Percentiles rank a stretch among this genome's conserved stretches.
Evolutionary conservation across 2,888 invertebrate species (phyloP).

Genomic region (Scrobipalpa costella): DNA sequence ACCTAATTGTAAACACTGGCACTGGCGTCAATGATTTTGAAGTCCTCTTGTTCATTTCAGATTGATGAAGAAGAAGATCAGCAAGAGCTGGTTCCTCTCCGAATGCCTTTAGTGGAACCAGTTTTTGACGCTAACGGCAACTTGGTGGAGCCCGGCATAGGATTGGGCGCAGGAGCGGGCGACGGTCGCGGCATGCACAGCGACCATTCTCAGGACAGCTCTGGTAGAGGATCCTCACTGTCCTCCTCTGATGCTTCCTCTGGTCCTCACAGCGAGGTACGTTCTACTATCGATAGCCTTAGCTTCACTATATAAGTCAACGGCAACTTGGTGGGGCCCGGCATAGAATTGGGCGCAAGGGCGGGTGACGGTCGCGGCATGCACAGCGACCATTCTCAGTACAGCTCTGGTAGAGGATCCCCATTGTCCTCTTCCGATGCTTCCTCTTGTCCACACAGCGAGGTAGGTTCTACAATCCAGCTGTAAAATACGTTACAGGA

Average conservation of each 20-base stretch:
- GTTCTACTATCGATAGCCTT: neutral
- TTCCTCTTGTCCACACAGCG: conserved; percentile 61
- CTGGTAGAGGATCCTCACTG: conserved; percentile 65
- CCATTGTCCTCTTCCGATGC: conserved; percentile 64
- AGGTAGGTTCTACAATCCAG: conserved; percentile 40
- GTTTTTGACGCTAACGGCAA: conserved; percentile 60
- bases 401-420: conserved; percentile 69
- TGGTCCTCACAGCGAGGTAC: conserved; percentile 57
- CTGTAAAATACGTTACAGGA: conserved; percentile 30
- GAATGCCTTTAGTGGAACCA: conserved; percentile 45
- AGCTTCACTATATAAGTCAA: conserved; percentile 33
- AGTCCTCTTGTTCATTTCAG: conserved; percentile 25
- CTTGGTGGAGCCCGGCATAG: conserved; percentile 47
- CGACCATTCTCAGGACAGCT: conserved; percentile 69
- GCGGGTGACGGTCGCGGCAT: conserved; percentile 74
- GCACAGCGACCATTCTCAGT: conserved; percentile 69
- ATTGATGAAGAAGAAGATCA: conserved; percentile 39
- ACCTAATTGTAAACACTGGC: too few relatives aligned
- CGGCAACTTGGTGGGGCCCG: conserved; percentile 42
- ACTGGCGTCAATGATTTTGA: neutral
- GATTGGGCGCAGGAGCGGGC: conserved; percentile 64
- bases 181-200: conserved; percentile 74
- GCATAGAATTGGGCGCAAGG: conserved; percentile 55
- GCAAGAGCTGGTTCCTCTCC: conserved; percentile 36
- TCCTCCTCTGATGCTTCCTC: conserved; percentile 66